These are phyloP conservation scores for Cavia porcellus DNA, from an alignment of 2,113 vertebrate genomes.

Conservation along the genomic window DNA sequence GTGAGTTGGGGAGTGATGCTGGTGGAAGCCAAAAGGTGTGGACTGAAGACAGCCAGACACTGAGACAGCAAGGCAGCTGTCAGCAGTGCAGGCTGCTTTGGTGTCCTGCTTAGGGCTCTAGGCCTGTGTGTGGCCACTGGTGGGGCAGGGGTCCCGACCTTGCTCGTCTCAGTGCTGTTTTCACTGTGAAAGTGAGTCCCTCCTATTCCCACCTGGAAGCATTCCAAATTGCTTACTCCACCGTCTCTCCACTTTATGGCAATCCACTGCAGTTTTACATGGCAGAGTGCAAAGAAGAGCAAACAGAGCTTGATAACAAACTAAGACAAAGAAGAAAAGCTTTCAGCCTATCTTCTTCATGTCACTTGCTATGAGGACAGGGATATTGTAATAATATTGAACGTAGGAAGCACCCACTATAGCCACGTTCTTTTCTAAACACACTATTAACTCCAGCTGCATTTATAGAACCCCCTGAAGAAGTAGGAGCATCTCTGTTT, in stretches of 20 bases:
- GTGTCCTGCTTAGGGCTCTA: not conserved
- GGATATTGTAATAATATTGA: not conserved
- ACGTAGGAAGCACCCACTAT: not conserved
- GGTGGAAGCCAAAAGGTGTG: not conserved
- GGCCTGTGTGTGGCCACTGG: rapidly evolving
- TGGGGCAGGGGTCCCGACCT: rapidly evolving
- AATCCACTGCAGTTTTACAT: not conserved
- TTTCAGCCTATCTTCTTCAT: not conserved
- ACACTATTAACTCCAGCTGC: not conserved
- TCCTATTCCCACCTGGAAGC: not conserved
- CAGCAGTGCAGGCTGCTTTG: no score
- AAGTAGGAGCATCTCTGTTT: not conserved
- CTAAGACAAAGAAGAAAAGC: not conserved
- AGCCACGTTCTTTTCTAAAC: not conserved
- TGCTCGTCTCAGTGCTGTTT: not conserved
- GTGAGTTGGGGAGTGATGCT: not conserved
- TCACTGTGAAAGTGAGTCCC: not conserved
- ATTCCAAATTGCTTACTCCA: not conserved
- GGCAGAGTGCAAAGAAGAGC: not conserved
- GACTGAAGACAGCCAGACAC: not conserved
- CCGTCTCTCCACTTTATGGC: not conserved
- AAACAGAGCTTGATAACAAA: not conserved
- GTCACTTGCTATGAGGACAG: not conserved
- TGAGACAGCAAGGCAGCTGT: not conserved
- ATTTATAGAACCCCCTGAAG: not conserved